phyloP scores from a whole-genome alignment of 2,888 invertebrate genomes.

The Hedychridium roseum region DNA sequence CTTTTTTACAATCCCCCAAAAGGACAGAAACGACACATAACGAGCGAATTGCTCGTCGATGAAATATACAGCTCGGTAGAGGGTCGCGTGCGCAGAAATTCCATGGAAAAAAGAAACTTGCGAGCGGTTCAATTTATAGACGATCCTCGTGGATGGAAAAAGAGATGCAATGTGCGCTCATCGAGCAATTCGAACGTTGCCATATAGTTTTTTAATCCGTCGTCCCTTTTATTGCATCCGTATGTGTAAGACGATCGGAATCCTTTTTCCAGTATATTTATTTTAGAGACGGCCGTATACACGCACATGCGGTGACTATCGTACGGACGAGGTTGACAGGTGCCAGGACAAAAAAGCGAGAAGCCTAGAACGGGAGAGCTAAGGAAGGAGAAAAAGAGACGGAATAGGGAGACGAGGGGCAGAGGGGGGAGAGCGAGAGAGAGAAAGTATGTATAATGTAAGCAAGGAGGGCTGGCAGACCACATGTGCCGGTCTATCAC shows the following conservation, averaged over 20 bases:
- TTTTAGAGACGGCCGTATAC: slow-evolving; percentile 51
- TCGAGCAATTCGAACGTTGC: no score
- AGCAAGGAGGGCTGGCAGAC: slow-evolving; percentile 59
- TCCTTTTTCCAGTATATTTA: slow-evolving; percentile 51
- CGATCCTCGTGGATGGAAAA: no score
- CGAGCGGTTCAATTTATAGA: no score
- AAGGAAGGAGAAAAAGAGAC: slow-evolving; percentile 5
- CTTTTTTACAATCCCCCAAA: no score
- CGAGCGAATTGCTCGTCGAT: no score
- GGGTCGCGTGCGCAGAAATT: no score
- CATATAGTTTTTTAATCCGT: no score
- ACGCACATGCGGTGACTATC: slow-evolving; percentile 50
- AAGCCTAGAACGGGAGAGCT: slow-evolving; percentile 26
- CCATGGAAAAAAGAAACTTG: no score
- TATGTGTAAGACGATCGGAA: slow-evolving; percentile 52
- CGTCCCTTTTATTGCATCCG: slow-evolving; percentile 44
- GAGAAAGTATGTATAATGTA: slow-evolving; percentile 51
- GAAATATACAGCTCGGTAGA: no score
- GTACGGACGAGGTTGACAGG: slow-evolving; percentile 60
- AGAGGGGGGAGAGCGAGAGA: slow-evolving; percentile 17
- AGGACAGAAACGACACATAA: no score
- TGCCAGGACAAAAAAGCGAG: slow-evolving; percentile 56
- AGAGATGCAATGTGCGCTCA: no score
- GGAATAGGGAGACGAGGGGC: slow-evolving; percentile 16
- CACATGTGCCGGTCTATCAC: slow-evolving; percentile 61